Evolutionary conservation across 2,888 invertebrate genomes (phyloP).

Genomic region (Tiphia femorata): DNA sequence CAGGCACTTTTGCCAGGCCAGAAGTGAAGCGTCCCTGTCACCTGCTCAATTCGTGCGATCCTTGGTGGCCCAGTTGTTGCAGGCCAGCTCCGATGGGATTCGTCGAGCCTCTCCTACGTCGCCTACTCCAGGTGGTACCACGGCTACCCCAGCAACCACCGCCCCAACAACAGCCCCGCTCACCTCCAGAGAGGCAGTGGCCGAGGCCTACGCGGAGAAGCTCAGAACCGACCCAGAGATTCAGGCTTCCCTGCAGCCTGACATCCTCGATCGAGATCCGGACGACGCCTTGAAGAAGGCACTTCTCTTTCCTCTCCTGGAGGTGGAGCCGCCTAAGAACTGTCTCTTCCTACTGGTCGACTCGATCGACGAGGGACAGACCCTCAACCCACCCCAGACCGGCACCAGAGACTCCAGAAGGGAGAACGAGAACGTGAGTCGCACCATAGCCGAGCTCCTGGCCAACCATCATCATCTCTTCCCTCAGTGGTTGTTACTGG

Average conservation of each 20-base stretch:
- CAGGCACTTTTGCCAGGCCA: conserved; percentile 89
- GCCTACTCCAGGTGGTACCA: conserved; percentile 62
- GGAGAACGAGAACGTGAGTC: conserved; percentile 66
- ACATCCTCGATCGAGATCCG: conserved; percentile 87
- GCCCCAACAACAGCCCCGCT: conserved; percentile 70
- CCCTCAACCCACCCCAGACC: conserved; percentile 53
- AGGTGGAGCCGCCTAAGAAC: conserved; percentile 88
- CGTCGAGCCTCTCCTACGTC: conserved; percentile 58
- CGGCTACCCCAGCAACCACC: conserved; percentile 43
- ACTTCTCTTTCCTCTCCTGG: conserved; percentile 86
- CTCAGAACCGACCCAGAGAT: conserved; percentile 84
- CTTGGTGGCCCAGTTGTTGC: conserved; percentile 86
- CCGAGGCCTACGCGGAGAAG: conserved; percentile 85
- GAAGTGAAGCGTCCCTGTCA: conserved; percentile 87
- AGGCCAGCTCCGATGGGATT: conserved; percentile 67
- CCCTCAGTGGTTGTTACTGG: conserved; percentile 92
- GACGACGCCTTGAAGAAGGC: conserved; percentile 93
- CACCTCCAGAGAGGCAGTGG: conserved; percentile 76
- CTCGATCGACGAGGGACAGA: conserved; percentile 86
- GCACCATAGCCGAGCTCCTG: conserved; percentile 85
- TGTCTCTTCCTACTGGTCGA: conserved; percentile 89
- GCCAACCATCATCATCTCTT: conserved; percentile 91
- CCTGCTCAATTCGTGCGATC: conserved; percentile 88
- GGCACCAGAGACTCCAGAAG: conserved; percentile 70
- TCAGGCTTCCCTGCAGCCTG: conserved; percentile 83